Evolutionary conservation across 2,113 vertebrate genomes (phyloP), one percentile per base, ranked within the genome.

Genomic region (Rhipidura dahli): DNA sequence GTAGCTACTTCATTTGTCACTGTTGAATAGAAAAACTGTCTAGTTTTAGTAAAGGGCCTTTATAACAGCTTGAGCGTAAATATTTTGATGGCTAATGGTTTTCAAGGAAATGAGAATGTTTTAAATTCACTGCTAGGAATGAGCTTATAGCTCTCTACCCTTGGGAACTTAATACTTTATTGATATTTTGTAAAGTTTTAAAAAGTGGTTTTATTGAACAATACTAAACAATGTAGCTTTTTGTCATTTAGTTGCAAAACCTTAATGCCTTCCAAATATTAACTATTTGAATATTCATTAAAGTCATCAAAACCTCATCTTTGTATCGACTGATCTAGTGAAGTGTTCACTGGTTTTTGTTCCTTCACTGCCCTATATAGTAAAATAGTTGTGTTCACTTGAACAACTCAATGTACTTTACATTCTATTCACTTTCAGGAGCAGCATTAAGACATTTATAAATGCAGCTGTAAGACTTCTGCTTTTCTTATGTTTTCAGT

Each of bases 51-150:
- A 42, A 87, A 87, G 44, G 39, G 54, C 49, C 91, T 84, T 93
- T 94, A 37, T 72, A 86, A 49, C 54, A 79, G 50, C 47, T 82
- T 83, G 37, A 94, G n/a, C 76, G 59, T 96, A 50, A 93, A 72
- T 91, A 79, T 95, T 97, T 97, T 88, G 89, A 39, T 79, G 56
- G 63, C 39, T 95, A 80, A 89, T 84, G 33, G 30, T 81, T 82
- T 94, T 95, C 2, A 40, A 94, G 79, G 79, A 69, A 73, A 73
- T 60, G 73, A 83, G 68, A 40, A 90, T 87, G 24, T 76, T 95
- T 75, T 91, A 94, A 94, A 69, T 63, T 91, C 27, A 65, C 56
- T 94, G 30, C 68, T 83, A 22, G 47, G 71, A 79, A 78, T 54
- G 35, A 89, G 88, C 40, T 91, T 65, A 87, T 76, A 78, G 27